Evolutionary conservation across 2,113 vertebrate genomes (phyloP), one percentile per base, ranked within the genome.

Genomic region (Hyaena hyaena): DNA sequence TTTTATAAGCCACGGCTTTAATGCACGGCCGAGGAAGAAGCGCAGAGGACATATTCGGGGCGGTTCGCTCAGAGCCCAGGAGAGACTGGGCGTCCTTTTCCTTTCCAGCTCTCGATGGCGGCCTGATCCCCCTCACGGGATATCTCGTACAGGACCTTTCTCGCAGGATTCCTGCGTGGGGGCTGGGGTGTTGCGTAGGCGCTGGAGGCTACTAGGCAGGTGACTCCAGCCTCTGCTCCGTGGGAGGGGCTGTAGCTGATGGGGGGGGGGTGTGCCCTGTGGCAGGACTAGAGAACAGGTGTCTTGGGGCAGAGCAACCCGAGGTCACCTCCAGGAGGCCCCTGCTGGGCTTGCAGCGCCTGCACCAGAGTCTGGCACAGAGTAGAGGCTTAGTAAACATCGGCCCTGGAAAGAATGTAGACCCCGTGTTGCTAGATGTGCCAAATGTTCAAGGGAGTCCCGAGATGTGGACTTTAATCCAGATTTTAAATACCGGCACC

Each of bases 111-210:
- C 50, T 28, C 82, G 5, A 8, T 33, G 21, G 26, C 39, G 63
- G 35, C 33, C 76, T 39, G 16, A 12, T 0, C 9, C 4, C 9
- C 39, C 92, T 39, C 39, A 39, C 39, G 39, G 39, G 39, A 39
- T 39, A 39, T 39, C 39, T 39, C 39, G 3, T 39, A 39, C 0
- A 3, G 28, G 26, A 28, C 15, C 39, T 55, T 16, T 15, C 35
- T 61, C 43, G 6, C 0, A 5, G 33, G 26, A 10, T 26, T 63
- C 24, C n/a, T 58, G 26, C n/a, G 21, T 0, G 2, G 50, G 80
- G n/a, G 2, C 35, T 33, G 9, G 4, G 81, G n/a, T 50, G 5
- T 16, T 8, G 15, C 10, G 0, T 0, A 1, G 15, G 53, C 1
- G 5, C 2, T n/a, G 58, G 58, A 80, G 23, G 77, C 71, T 14